phyloP scores from a whole-genome alignment of 2,888 invertebrate genomes.

The Timema podura region DNA sequence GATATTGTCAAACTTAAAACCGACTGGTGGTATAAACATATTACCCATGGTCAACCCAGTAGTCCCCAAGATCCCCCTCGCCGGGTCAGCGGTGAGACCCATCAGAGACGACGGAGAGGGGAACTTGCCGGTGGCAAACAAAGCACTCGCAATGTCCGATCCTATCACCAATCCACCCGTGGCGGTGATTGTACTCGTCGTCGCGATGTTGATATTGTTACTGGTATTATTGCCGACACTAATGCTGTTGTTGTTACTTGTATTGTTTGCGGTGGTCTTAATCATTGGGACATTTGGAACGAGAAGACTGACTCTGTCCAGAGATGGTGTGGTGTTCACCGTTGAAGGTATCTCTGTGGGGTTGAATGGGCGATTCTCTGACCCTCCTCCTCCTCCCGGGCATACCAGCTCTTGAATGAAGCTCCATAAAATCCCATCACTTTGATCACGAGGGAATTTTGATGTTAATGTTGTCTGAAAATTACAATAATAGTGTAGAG shows the following conservation, averaged over 20 bases:
- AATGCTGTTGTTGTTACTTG: constrained; percentile 44
- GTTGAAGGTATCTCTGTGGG: constrained; percentile 22
- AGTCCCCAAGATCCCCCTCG: constrained; percentile 24
- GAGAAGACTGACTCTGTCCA: constrained; percentile 40
- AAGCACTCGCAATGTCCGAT: constrained; percentile 60
- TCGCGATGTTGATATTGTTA: neutral
- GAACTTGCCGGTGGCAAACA: constrained; percentile 63
- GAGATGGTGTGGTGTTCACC: constrained; percentile 19
- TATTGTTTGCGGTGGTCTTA: constrained; percentile 35
- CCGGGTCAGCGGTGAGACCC: constrained; percentile 27
- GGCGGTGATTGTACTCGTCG: constrained; percentile 21
- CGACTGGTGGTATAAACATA: constrained; percentile 70
- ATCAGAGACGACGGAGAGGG: constrained; percentile 42
- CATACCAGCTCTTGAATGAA: constrained; percentile 72
- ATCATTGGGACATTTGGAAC: constrained; percentile 44
- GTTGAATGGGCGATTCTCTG: constrained; percentile 25
- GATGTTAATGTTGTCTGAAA: constrained; percentile 63
- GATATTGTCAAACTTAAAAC: constrained; percentile 63
- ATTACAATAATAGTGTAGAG: constrained; percentile 15
- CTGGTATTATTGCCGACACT: neutral
- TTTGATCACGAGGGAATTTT: constrained; percentile 77
- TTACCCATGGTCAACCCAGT: constrained; percentile 44
- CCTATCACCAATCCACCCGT: constrained; percentile 28
- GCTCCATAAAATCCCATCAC: constrained; percentile 73
- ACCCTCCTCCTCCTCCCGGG: constrained; percentile 60